Base-by-base conservation (phyloP, 2,113 vertebrate genomes). In the Hippocampus zosterae region DNA sequence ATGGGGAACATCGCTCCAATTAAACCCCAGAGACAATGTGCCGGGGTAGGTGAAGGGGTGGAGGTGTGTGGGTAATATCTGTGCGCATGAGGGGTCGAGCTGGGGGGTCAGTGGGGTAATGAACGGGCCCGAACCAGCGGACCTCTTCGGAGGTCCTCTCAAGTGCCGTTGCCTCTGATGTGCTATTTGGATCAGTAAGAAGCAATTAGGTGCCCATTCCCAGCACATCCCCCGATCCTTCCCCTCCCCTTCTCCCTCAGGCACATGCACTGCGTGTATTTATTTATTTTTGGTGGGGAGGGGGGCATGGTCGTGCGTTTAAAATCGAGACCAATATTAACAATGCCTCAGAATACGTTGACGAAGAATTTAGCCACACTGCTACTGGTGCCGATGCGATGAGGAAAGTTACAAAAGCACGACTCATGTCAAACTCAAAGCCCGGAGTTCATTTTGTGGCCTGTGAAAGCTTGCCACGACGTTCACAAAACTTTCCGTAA, bases 1-100 rank as follows among this genome's bases (percentile, higher is more conserved):
- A 93, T 92, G 82, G 84, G 81, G 82, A 90, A 92, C 91, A 91
- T 91, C 90, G 90, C 87, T 90, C 91, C 92, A 93, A 93, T 93
- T 93, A 93, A 92, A 92, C 89, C 89, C 84, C 78, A 65, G 88
- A 90, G 89, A 93, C 92, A 93, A 93, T 92, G 76, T 79, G 69
- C 83, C 41, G 74, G 84, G 87, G 78, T 81, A 82, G 84, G 87
- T 81, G 79, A 84, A 85, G 86, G 85, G 82, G 79, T 80, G 87
- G 89, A 87, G 87, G 85, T 89, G 90, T 85, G 84, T 78, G 81
- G 56, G 85, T 87, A 82, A 84, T 87, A 80, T 89, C 82, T 84
- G 84, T 78, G 84, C 74, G 70, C 75, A 79, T 87, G 81, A 85
- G 74, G 84, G 88, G 83, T 87, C 72, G 75, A 83, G 81, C 77